A percentile compares a stretch with the other conserved stretches of the same genome.
Conservation (phyloP, 2,888 invertebrate genomes). For the Onthophagus sagittarius region DNA sequence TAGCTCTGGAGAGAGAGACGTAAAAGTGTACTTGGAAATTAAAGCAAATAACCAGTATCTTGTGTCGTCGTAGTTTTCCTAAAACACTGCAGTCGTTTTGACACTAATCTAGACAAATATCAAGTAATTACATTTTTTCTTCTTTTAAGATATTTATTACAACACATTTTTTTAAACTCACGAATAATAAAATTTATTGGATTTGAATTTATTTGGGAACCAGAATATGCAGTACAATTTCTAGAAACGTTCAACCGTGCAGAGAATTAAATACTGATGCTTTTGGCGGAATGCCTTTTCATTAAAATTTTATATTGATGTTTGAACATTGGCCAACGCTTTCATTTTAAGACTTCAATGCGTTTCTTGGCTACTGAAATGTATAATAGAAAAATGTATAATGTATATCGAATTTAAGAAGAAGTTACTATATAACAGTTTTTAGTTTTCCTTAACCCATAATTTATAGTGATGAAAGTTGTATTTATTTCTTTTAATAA, state of each 20-base stretch:
- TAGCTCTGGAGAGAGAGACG: not conserved
- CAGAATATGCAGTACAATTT: not conserved
- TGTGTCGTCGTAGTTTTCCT: not conserved
- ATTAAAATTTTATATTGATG: slow-evolving; percentile 11
- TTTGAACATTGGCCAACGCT: slow-evolving; percentile 8
- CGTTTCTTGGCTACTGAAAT: not conserved
- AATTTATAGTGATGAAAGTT: too few relatives aligned
- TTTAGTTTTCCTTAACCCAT: not conserved
- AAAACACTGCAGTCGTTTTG: not conserved
- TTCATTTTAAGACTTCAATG: slow-evolving; percentile 8
- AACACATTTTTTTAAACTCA: too few relatives aligned
- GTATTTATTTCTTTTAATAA: too few relatives aligned
- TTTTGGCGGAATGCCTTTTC: not conserved
- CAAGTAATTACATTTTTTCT: not conserved
- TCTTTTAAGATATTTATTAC: too few relatives aligned
- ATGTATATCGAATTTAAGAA: not conserved
- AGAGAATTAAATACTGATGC: not conserved
- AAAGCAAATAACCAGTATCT: slow-evolving; percentile 11
- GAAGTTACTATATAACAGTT: not conserved
- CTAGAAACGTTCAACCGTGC: not conserved
- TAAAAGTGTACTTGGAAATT: slow-evolving; percentile 7
- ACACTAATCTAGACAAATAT: slow-evolving; percentile 1
- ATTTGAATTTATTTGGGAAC: not conserved
- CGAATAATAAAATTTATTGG: not conserved
- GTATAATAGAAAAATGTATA: not conserved